phyloP scores from a whole-genome alignment of 2,888 invertebrate genomes.

The Spilarctia lutea region DNA sequence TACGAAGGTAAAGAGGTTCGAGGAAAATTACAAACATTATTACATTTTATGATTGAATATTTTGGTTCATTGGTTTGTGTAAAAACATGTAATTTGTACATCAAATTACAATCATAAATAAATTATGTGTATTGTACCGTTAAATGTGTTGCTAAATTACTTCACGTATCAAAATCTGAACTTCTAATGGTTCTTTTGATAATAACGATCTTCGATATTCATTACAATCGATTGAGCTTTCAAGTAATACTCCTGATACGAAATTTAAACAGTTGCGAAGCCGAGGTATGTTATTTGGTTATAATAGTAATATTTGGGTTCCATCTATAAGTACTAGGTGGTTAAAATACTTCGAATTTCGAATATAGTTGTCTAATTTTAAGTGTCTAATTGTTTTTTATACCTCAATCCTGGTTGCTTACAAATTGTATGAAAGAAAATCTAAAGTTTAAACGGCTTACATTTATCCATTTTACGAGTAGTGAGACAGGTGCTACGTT shows the following conservation, averaged over 20 bases:
- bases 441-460: neutral
- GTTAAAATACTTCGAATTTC: neutral
- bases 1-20: neutral
- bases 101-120: neutral
- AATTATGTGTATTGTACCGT: neutral
- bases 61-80: neutral
- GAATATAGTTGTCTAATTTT: neutral
- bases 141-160: neutral
- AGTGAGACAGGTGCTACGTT: neutral
- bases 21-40: neutral
- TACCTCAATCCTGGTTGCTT: neutral
- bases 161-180: neutral
- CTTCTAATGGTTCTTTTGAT: slow-evolving; percentile 23
- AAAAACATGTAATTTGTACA: neutral
- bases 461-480: neutral
- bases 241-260: slow-evolving; percentile 36
- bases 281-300: slow-evolving; percentile 31
- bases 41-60: neutral
- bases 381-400: neutral
- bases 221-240: slow-evolving; percentile 30
- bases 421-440: neutral
- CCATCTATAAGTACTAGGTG: neutral
- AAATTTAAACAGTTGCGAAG: slow-evolving; percentile 28
- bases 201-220: slow-evolving; percentile 19
- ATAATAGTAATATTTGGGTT: slow-evolving; percentile 7